Base-by-base conservation (phyloP, 2,797 vertebrate genomes). In the Ptychadena robeensis region DNA sequence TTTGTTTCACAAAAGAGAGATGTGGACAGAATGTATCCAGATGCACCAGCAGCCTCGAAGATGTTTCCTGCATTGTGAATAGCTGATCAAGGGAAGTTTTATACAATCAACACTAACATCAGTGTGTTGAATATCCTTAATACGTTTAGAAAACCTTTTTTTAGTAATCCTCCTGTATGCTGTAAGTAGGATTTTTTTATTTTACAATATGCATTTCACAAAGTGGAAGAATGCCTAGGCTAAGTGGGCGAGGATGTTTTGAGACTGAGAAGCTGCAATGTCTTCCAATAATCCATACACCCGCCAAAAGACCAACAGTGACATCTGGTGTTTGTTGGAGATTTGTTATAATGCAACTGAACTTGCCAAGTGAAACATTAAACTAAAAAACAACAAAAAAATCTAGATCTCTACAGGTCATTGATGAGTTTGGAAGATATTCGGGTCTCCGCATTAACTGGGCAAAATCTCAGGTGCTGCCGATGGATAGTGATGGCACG, bases 251-350 rank as follows among this genome's bases (percentile, higher is more conserved):
- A 44, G 40, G 14, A 2, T 53, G 4, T 22, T n/a, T 53, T 8
- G 18, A 22, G 44, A n/a, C 15, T 53, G 44, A 18, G 15, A 22
- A 53, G 18, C 10, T 53, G 44, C 44, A 53, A 18, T 18, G 8
- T 53, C 44, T 22, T 53, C 44, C 44, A 8, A 53, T 9, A 53
- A 8, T 15, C 40, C 14, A 44, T 44, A 28, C n/a, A n/a, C 25
- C 6, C 15, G 22, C 1, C 14, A 15, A 30, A 66, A 70, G 77
- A 11, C 15, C 48, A 79, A 70, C 66, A 79, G 44, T 79, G 77
- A 79, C 77, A 79, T 70, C 77, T 79, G 66, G 9, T 70, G 77
- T 78, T 78, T 34, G 31, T 61, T 27, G 61, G 4, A 31, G 11
- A 1, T 2, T 8, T 22, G 6, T 22, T 4, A 8, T n/a, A 8